These are phyloP conservation scores for Ibycter americanus DNA, from an alignment of 2,797 vertebrate species.

Conservation along the genomic window DNA sequence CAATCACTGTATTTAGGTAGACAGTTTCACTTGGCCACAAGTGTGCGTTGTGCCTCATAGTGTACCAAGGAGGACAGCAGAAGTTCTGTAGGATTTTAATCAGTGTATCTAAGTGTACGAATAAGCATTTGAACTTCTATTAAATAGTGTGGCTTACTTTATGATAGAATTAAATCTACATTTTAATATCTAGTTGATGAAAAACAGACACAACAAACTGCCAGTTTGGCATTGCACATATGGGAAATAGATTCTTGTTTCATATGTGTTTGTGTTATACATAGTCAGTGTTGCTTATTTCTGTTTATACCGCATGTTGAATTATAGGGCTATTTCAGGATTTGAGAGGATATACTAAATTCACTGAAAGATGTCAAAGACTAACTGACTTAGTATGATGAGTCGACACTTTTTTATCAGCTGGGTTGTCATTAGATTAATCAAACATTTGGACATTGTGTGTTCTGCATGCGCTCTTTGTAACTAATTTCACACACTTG, in stretches of 20 bases:
- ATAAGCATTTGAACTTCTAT: neutral
- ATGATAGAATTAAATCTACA: neutral
- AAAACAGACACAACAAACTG: neutral
- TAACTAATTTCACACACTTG: neutral
- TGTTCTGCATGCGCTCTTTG: neutral
- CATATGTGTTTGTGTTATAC: neutral
- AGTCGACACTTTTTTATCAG: neutral
- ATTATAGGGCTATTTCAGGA: neutral
- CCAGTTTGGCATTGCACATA: neutral
- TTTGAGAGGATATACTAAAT: neutral
- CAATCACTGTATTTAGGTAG: neutral
- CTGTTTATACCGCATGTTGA: neutral
- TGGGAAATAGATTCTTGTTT: neutral
- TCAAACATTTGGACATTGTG: neutral
- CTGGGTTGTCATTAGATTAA: neutral
- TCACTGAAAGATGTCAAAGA: neutral
- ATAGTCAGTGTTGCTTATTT: neutral
- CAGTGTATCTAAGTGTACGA: neutral
- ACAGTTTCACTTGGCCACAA: neutral
- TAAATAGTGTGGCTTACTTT: neutral
- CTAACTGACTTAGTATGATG: neutral
- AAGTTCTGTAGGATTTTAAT: neutral
- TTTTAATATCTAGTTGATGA: neutral
- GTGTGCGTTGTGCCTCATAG: neutral
- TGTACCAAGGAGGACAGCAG: neutral